phyloP scores from a whole-genome alignment of 2,888 invertebrate species.

The Mythimna ferrago region DNA sequence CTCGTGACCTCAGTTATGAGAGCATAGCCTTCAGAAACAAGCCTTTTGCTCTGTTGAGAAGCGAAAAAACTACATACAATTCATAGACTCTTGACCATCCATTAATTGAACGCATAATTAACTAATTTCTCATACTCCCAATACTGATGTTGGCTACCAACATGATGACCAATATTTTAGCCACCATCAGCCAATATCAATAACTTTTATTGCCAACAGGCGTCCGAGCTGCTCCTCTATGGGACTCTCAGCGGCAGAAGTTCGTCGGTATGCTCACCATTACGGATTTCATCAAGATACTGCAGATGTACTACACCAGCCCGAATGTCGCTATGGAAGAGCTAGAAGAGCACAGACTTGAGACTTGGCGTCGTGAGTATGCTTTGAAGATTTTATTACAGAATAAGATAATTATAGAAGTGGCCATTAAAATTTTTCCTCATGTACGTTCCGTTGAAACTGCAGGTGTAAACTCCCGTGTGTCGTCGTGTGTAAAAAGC shows the following conservation, averaged over 20 bases:
- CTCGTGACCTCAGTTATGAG: not conserved
- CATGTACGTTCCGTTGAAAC: not conserved
- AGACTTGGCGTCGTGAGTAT: constrained; percentile 97
- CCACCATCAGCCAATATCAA: constrained; percentile 37
- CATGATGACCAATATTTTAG: constrained; percentile 1
- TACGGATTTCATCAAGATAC: constrained; percentile 99
- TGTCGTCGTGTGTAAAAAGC: not conserved
- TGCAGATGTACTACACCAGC: constrained; percentile 99
- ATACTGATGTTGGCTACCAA: constrained; percentile 24
- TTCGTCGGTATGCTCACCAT: constrained; percentile 99
- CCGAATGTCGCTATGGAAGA: constrained; percentile 98
- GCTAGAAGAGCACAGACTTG: constrained; percentile 98
- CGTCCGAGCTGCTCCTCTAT: constrained; percentile 98
- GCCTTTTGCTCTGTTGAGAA: too few species aligned
- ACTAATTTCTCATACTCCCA: not conserved
- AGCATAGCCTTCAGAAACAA: too few species aligned
- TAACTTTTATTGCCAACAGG: constrained; percentile 87
- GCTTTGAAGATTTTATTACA: not conserved
- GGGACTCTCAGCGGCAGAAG: constrained; percentile 97
- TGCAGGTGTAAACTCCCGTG: not conserved
- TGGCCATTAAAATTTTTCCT: not conserved
- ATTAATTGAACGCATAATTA: not conserved
- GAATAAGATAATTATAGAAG: not conserved
- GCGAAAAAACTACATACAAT: not conserved
- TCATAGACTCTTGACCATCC: not conserved